Conservation (phyloP, 2,797 vertebrate genomes). For the Chloroceryle inda region DNA sequence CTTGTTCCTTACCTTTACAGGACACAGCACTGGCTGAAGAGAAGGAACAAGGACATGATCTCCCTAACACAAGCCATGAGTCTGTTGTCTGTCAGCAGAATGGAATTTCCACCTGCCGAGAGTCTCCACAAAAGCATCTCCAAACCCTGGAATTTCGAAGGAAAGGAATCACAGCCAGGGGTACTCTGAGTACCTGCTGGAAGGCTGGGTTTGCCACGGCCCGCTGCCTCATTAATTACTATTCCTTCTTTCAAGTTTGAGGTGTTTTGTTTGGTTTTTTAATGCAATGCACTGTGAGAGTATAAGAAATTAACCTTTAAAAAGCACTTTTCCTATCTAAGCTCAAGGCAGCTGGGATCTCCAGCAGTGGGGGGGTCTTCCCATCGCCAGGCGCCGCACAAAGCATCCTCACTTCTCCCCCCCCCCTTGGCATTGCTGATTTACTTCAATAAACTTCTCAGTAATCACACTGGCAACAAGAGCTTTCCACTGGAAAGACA, state of each 20-base stretch:
- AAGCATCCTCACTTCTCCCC: neutral
- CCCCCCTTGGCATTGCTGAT: neutral
- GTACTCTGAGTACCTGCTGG: neutral
- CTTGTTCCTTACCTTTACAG: neutral
- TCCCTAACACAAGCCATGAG: neutral
- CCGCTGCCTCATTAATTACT: neutral
- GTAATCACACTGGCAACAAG: neutral
- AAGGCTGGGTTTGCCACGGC: neutral
- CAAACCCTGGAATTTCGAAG: neutral
- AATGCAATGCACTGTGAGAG: neutral
- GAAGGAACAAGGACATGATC: neutral
- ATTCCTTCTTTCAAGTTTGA: neutral
- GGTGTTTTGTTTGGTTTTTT: neutral
- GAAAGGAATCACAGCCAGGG: neutral
- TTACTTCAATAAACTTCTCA: neutral
- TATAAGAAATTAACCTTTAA: neutral
- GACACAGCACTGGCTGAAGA: neutral
- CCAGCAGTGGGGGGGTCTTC: neutral
- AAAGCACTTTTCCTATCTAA: neutral
- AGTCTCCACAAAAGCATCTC: neutral
- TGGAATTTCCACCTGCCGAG: neutral
- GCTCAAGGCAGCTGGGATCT: neutral
- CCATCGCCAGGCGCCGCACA: neutral
- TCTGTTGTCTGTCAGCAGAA: neutral
- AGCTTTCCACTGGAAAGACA: neutral